phyloP scores from a whole-genome alignment of 2,888 invertebrate species.

The Tachystola acroxantha region DNA sequence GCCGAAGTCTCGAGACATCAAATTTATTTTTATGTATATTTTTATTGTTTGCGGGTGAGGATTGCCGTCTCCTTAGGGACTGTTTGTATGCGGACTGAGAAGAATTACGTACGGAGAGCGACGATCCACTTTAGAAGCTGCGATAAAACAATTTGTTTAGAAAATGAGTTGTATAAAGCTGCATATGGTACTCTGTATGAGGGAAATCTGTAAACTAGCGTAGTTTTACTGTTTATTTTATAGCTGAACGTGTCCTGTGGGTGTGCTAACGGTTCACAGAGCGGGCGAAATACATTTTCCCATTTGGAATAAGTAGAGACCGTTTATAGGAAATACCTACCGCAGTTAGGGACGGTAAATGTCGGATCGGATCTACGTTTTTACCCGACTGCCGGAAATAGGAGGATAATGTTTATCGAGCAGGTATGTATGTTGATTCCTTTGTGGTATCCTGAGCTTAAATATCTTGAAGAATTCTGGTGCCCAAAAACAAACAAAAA shows the following conservation, averaged over 20 bases:
- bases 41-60: slow-evolving; percentile 72
- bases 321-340: no score
- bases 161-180: slow-evolving; percentile 55
- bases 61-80: slow-evolving; percentile 71
- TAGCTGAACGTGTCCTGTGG: slow-evolving; percentile 40
- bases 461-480: no score
- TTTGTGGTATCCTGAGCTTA: no score
- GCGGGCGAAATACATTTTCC: slow-evolving; percentile 41
- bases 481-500: no score
- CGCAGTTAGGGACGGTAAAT: no score
- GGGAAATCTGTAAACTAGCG: slow-evolving; percentile 44
- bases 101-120: slow-evolving; percentile 63
- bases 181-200: slow-evolving; percentile 37
- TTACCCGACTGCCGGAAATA: no score
- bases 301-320: slow-evolving; percentile 32
- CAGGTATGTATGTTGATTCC: no score
- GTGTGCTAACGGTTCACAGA: slow-evolving; percentile 31
- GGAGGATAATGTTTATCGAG: no score
- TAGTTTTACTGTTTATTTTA: slow-evolving; percentile 49
- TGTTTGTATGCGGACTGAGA: slow-evolving; percentile 72
- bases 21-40: slow-evolving; percentile 74
- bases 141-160: slow-evolving; percentile 73
- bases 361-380: no score
- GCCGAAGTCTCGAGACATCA: slow-evolving; percentile 34
- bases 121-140: slow-evolving; percentile 59